A percentile compares a stretch with the other conserved stretches of the same genome.
phyloP scores from a whole-genome alignment of 2,113 vertebrate genomes.

The Dunckerocampus dactyliophorus region DNA sequence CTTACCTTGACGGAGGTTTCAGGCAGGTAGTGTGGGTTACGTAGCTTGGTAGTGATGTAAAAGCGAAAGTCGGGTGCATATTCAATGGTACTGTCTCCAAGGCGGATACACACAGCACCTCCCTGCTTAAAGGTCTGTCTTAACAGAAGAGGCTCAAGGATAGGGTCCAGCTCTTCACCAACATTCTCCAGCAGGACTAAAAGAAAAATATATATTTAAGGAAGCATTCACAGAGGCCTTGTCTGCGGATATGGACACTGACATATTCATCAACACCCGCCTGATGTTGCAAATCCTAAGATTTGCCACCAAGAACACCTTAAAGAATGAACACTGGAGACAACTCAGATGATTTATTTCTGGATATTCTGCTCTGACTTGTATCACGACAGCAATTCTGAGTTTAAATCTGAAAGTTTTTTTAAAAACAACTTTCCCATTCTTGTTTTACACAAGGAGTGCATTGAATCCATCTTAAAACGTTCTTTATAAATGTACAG shows the following conservation, averaged over 20 bases:
- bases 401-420: too few species aligned
- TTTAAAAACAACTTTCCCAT: too few species aligned
- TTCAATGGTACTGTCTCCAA: conserved; percentile 82
- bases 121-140: conserved; percentile 87
- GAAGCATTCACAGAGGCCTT: neutral
- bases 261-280: too few species aligned
- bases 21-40: conserved; percentile 86
- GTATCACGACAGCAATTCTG: too few species aligned
- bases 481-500: too few species aligned
- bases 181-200: conserved; percentile 85
- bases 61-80: conserved; percentile 84
- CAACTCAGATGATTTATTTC: too few species aligned
- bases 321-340: too few species aligned
- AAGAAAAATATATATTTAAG: conserved; percentile 10
- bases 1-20: conserved; percentile 83
- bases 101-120: conserved; percentile 79
- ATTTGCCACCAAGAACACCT: too few species aligned
- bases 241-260: neutral
- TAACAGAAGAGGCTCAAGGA: conserved; percentile 85
- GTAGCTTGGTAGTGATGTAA: conserved; percentile 86
- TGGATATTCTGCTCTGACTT: too few species aligned
- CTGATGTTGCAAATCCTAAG: too few species aligned
- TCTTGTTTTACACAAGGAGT: too few species aligned
- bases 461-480: too few species aligned
- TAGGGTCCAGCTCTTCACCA: conserved; percentile 84